Conservation (phyloP, 2,113 vertebrate species). For the Tragulus kanchil region DNA sequence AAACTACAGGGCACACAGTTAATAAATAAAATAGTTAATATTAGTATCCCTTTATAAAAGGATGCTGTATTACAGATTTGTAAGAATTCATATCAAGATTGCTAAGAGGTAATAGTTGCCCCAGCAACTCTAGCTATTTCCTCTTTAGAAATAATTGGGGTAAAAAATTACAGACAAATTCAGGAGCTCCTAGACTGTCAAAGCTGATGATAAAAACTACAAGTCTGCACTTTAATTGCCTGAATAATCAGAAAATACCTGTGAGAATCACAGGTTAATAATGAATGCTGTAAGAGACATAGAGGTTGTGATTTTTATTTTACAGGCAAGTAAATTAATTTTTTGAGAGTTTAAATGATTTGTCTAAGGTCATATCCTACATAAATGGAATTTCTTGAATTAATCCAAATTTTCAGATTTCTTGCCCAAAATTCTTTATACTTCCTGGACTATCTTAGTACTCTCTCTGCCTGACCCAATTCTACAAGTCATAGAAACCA, state of each 20-base stretch:
- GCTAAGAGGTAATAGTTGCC: neutral
- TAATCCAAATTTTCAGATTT: slow-evolving; percentile 1
- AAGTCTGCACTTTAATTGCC: neutral
- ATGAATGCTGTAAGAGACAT: neutral
- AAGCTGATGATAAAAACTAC: neutral
- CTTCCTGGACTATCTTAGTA: neutral
- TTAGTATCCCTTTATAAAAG: neutral
- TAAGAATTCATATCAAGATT: slow-evolving; percentile 5
- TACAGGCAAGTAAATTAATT: neutral
- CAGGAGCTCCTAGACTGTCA: neutral
- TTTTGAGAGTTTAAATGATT: neutral
- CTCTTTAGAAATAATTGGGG: neutral
- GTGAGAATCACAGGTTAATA: neutral
- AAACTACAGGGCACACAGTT: neutral
- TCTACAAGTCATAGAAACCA: neutral
- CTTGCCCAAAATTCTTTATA: neutral
- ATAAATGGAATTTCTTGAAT: neutral
- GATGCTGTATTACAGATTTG: neutral
- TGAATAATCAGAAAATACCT: neutral
- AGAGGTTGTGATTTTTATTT: neutral
- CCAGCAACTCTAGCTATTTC: slow-evolving; percentile 29
- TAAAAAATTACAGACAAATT: slow-evolving; percentile 3
- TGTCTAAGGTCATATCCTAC: neutral
- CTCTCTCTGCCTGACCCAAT: neutral
- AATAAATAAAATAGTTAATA: slow-evolving; percentile 1